Evolutionary conservation across 2,797 vertebrate species (phyloP), one percentile per base, ranked within the genome.

Genomic region (Notoglanidium macrostoma): DNA sequence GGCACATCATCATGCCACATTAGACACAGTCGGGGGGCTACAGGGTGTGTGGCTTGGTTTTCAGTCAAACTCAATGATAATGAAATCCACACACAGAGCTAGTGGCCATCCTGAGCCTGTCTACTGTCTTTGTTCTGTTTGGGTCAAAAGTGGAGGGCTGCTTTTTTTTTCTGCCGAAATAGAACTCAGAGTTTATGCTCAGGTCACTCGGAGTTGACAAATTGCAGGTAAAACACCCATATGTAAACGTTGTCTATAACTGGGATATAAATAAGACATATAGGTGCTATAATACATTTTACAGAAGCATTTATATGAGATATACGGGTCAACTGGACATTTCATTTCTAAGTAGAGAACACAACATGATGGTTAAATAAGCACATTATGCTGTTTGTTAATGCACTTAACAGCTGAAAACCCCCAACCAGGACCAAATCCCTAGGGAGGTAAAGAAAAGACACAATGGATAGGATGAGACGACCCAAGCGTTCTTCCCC

Each of bases 1-100:
- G 91, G 92, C 90, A 92, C 91, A 92, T 94, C 91, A 91, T 89
- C 87, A 88, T 92, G 91, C 90, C 87, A 91, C 89, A 90, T 92
- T 92, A 92, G 91, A 89, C 92, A 92, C 59, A 80, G 82, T 67
- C 46, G 89, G 89, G 83, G 74, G 84, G 86, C 87, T 65, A 83
- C 72, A 57, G 72, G 59, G 65, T 86, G 80, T 79, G 83, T 44
- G 84, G 32, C 19, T 63, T 83, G 85, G 67, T 61, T 65, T 82
- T 51, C 1, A 67, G 44, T 82, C 80, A 29, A 32, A 49, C 5
- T 21, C 26, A 21, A 32, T 5, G 40, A 14, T 61, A 63, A 81
- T 46, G 40, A 81, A 63, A 81, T 49, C 40, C 59, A 46, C 15
- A 63, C 49, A 61, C 5, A 32, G 76, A 46, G 17, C 15, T 76